Evolutionary conservation across 2,797 vertebrate species (phyloP).

Genomic region (Taenioides sp.): DNA sequence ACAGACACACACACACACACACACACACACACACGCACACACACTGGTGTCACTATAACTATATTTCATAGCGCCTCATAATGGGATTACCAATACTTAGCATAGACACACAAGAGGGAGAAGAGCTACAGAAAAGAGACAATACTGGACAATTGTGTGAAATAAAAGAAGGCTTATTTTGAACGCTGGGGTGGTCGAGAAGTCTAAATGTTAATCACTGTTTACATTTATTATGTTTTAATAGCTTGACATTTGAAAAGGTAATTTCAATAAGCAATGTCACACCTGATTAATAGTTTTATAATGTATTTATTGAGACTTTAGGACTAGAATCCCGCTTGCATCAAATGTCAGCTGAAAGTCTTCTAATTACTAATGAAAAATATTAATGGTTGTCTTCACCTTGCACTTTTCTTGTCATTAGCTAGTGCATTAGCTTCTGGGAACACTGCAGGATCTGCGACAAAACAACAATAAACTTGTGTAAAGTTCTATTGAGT

Average conservation of each 20-base stretch:
- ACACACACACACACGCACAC: slow-evolving; percentile 16
- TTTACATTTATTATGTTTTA: slow-evolving; percentile 6
- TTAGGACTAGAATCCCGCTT: not conserved
- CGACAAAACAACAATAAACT: not conserved
- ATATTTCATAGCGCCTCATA: slow-evolving; percentile 79
- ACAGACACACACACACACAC: too few relatives aligned
- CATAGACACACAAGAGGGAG: slow-evolving; percentile 37
- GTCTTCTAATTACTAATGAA: not conserved
- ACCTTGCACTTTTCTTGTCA: slow-evolving; percentile 1
- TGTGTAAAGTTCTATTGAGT: not conserved
- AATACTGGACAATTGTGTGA: not conserved
- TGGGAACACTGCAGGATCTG: not conserved
- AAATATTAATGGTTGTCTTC: slow-evolving; percentile 12
- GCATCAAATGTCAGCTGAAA: slow-evolving; percentile 22
- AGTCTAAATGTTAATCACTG: not conserved
- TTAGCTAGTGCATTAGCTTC: not conserved
- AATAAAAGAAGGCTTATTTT: not conserved
- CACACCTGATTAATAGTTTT: slow-evolving; percentile 18
- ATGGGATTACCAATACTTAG: slow-evolving; percentile 78
- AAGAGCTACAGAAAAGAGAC: not conserved
- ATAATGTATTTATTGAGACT: not conserved
- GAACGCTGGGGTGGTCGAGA: not conserved
- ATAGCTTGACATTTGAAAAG: slow-evolving; percentile 38
- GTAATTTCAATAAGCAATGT: slow-evolving; percentile 22
- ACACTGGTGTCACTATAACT: slow-evolving; percentile 66